phyloP scores from a whole-genome alignment of 2,113 vertebrate genomes.

The Erythrocercus mccallii region DNA sequence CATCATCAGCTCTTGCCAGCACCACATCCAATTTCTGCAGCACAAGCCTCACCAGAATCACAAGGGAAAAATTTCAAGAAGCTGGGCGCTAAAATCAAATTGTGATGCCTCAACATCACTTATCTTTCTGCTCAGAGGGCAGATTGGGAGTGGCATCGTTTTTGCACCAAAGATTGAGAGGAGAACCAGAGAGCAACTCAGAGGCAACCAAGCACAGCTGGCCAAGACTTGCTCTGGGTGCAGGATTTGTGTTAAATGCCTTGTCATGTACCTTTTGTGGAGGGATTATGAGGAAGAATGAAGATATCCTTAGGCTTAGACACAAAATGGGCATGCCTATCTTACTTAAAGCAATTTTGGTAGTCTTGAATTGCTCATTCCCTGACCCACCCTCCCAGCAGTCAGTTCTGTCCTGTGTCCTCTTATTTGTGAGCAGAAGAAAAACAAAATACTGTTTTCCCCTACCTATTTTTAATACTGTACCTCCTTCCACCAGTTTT shows the following conservation, averaged over 20 bases:
- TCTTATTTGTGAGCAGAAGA: not conserved
- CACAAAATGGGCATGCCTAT: not conserved
- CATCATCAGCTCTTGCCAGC: conserved; percentile 39
- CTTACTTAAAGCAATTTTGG: not conserved
- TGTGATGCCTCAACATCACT: not conserved
- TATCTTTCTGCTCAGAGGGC: not conserved
- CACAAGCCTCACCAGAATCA: not conserved
- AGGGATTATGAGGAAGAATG: not conserved
- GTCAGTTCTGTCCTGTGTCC: not conserved
- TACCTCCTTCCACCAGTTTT: not conserved
- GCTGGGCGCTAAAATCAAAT: conserved; percentile 15
- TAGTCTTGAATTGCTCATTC: not conserved
- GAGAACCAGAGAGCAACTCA: not conserved
- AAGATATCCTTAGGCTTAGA: not conserved
- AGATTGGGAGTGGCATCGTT: not conserved
- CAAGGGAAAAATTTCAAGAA: conserved; percentile 15
- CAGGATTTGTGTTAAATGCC: not conserved
- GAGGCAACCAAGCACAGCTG: not conserved
- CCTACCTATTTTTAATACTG: not conserved
- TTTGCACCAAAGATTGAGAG: not conserved
- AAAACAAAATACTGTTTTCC: not conserved
- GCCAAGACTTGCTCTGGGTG: not conserved
- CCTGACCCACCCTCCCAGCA: not conserved
- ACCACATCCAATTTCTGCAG: conserved; percentile 61
- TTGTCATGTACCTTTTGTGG: not conserved